These are phyloP conservation scores for Apocheima hispidaria DNA, from an alignment of 2,888 invertebrate genomes.

Conservation along the genomic window DNA sequence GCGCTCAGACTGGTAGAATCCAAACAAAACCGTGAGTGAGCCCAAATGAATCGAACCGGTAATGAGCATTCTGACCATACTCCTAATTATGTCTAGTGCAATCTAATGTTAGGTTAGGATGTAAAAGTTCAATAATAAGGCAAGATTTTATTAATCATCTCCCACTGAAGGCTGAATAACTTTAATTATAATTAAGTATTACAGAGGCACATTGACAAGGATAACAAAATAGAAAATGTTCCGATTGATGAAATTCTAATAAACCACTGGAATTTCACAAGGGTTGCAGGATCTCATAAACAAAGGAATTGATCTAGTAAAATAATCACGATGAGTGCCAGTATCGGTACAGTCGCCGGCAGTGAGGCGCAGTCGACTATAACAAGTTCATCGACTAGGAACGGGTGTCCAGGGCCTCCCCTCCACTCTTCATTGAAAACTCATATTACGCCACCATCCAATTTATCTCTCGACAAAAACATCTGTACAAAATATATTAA, in stretches of 20 bases:
- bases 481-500: constrained; percentile 87
- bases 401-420: constrained; percentile 77
- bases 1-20: no score
- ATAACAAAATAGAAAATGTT: constrained; percentile 85
- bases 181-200: constrained; percentile 75
- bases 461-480: constrained; percentile 87
- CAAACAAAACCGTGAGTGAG: no score
- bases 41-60: no score
- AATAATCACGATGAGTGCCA: constrained; percentile 46
- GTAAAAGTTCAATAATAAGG: constrained; percentile 79
- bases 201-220: constrained; percentile 82
- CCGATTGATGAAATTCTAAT: constrained; percentile 83
- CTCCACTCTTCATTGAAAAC: constrained; percentile 83
- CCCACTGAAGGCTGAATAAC: constrained; percentile 79
- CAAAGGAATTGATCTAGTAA: constrained; percentile 83
- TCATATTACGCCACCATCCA: constrained; percentile 86
- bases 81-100: not conserved
- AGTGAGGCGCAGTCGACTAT: constrained; percentile 54
- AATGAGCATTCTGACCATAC: no score
- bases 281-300: constrained; percentile 82
- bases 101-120: constrained; percentile 59
- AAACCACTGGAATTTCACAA: constrained; percentile 84
- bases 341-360: constrained; percentile 58
- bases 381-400: constrained; percentile 68
- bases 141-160: constrained; percentile 81